Evolutionary conservation across 1,140 invertebrate genomes (phyloP), one percentile per base, ranked within the genome.

Genomic region (Chrysomallon squamiferum): DNA sequence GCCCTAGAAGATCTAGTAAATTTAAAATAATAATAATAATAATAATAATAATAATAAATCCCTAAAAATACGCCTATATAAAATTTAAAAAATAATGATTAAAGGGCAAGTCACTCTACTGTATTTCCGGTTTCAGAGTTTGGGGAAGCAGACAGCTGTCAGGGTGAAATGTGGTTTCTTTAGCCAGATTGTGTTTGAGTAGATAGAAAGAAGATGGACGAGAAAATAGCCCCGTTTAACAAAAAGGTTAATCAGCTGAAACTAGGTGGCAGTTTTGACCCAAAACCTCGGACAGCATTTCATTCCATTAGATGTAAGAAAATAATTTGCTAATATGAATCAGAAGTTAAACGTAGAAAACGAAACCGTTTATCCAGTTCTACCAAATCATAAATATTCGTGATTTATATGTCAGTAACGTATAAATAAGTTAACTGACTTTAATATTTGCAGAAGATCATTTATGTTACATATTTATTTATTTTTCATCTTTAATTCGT

Each of bases 231-330:
- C 3, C 69, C 69, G 47, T 67, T 78, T 15, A 74, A 78, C 50
- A 73, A 68, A 25, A 60, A 72, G 30, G 65, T 71, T 25, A 72
- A 78, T 65, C 74, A 79, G 66, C 66, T 82, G 30, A 74, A 68
- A 62, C 62, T 82, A 15, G 80, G 80, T 38, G 59, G 65, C 32
- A 82, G 78, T 70, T 82, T 82, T 71, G 69, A 77, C 33, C 52
- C 63, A 0, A 66, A 62, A 25, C 66, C 75, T 6, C 61, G 69
- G 35, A 73, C 70, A 20, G 73, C 68, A 30, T 82, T 79, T 63
- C 80, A 82, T 64, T 73, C 80, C 0, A 76, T 82, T 22, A 65
- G 80, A 29, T 82, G 80, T 82, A 72, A 76, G 79, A 76, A n/a
- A n/a, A n/a, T n/a, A n/a, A n/a, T n/a, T n/a, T n/a, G n/a, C n/a